Conservation (phyloP, 2,888 invertebrate species). For the Sarcophaga caerulescens region DNA sequence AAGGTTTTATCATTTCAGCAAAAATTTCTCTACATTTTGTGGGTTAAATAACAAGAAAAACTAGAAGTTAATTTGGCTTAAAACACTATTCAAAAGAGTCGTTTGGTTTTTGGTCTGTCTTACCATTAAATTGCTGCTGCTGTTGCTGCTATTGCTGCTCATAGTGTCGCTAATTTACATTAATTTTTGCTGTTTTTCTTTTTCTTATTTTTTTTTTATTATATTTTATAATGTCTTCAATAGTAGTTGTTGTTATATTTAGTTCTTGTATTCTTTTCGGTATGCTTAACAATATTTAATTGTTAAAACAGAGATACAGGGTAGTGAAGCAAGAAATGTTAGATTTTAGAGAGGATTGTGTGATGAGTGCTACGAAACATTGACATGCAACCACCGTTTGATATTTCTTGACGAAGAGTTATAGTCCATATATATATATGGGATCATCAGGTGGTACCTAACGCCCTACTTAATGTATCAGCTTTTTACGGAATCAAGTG, state of each 20-base stretch:
- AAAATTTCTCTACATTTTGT: neutral
- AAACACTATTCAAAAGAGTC: slow-evolving; percentile 16
- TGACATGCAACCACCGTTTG: too few relatives aligned
- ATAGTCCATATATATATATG: too few relatives aligned
- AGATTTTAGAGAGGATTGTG: neutral
- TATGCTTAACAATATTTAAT: neutral
- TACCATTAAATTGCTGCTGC: slow-evolving; percentile 1
- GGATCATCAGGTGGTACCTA: too few relatives aligned
- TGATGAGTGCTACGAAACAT: too few relatives aligned
- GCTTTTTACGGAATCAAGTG: too few relatives aligned
- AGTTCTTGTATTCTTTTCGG: neutral
- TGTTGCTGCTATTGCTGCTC: slow-evolving; percentile 30
- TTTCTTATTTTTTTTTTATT: neutral
- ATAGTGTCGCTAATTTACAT: slow-evolving; percentile 65
- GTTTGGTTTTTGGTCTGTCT: slow-evolving; percentile 23
- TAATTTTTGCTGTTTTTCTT: slow-evolving; percentile 4
- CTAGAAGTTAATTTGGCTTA: slow-evolving; percentile 55
- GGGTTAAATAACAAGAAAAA: slow-evolving; percentile 15
- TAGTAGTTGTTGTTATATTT: neutral
- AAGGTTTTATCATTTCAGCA: neutral
- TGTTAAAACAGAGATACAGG: neutral
- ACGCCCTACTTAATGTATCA: too few relatives aligned
- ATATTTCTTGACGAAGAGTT: too few relatives aligned
- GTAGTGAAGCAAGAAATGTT: neutral
- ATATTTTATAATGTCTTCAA: neutral